phyloP scores from a whole-genome alignment of 1,140 invertebrate genomes.

The Cherax quadricarinatus region DNA sequence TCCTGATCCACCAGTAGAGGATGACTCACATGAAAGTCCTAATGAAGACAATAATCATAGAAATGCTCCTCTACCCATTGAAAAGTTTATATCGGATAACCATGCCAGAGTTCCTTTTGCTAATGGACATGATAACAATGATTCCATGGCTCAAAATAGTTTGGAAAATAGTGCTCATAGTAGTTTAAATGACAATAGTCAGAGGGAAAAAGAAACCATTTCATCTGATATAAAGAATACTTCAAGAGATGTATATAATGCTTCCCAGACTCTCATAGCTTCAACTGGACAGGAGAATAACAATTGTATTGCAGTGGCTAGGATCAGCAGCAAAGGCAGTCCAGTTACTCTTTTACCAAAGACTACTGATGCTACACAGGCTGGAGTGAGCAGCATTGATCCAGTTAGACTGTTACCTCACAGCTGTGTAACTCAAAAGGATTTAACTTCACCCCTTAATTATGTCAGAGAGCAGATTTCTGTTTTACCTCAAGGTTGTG shows the following conservation, averaged over 20 bases:
- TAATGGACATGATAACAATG: too few relatives aligned
- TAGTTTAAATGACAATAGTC: neutral
- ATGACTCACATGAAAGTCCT: neutral
- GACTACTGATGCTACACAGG: neutral
- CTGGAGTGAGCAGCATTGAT: neutral
- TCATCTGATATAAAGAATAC: neutral
- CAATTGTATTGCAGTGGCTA: neutral
- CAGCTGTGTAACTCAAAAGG: slow-evolving; percentile 3
- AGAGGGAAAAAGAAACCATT: neutral
- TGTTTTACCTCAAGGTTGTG: slow-evolving; percentile 29
- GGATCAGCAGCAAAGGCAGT: slow-evolving; percentile 4
- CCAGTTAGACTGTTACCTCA: slow-evolving; percentile 2
- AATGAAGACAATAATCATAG: neutral
- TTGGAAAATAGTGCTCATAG: neutral
- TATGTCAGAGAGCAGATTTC: slow-evolving; percentile 12
- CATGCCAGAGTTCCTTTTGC: neutral
- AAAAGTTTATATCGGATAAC: neutral
- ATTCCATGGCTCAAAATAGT: neutral
- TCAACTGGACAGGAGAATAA: slow-evolving; percentile 38
- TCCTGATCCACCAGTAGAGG: neutral
- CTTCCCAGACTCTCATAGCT: slow-evolving; percentile 25
- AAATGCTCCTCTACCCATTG: neutral
- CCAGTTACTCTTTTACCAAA: neutral
- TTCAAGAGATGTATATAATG: slow-evolving; percentile 3
- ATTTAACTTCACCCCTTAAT: neutral